Conservation (phyloP, 2,113 vertebrate genomes). For the Centropus bengalensis region DNA sequence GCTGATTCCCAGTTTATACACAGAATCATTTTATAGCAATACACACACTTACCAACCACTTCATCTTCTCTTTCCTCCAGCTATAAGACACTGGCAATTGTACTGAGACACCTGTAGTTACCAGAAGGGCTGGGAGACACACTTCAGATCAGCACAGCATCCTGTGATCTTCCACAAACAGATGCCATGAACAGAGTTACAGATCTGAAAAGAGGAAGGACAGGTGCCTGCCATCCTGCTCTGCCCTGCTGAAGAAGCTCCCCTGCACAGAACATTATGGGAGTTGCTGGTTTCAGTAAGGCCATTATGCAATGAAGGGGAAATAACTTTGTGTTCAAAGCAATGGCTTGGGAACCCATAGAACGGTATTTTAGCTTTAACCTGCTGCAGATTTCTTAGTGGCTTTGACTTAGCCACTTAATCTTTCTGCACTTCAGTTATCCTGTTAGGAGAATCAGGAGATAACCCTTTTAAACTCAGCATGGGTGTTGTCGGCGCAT, state of each 20-base stretch:
- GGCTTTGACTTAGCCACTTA: conserved; percentile 4
- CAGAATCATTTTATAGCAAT: background rate
- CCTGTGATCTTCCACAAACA: background rate
- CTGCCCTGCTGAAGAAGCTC: background rate
- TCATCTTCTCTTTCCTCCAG: background rate
- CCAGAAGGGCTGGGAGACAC: background rate
- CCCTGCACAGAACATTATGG: background rate
- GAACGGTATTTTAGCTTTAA: background rate
- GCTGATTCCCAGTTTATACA: background rate
- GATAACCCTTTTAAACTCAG: conserved; percentile 39
- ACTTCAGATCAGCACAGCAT: background rate
- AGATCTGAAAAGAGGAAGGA: background rate
- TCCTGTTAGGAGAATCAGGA: background rate
- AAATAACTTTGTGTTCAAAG: background rate
- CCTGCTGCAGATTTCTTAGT: background rate
- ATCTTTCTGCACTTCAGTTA: conserved; percentile 26
- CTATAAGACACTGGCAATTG: background rate
- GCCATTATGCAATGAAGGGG: background rate
- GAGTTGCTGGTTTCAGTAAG: background rate
- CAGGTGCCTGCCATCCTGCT: background rate
- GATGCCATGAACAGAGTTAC: background rate
- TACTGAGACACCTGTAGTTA: background rate
- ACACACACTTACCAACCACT: background rate
- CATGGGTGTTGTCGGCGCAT: background rate
- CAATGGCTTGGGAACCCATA: background rate